Percentiles rank a stretch among this genome's conserved stretches.
Evolutionary conservation across 2,888 invertebrate species (phyloP).

Genomic region (Lathronympha strigana): DNA sequence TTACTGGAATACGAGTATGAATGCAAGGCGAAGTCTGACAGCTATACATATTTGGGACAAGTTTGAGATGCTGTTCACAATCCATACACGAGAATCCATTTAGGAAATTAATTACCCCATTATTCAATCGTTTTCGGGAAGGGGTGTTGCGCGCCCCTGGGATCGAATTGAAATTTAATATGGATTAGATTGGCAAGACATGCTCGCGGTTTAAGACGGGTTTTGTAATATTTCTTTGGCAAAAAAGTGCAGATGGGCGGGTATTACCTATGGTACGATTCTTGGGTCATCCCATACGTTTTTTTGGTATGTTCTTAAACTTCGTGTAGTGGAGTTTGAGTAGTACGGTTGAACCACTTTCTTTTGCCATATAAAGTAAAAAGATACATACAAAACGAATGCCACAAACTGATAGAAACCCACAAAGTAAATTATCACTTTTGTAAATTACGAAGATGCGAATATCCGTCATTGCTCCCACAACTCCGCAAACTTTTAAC

Average conservation of each 20-base stretch:
- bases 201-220: neutral
- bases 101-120: conserved; percentile 2
- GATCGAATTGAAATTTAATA: conserved; percentile 15
- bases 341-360: no score
- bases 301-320: no score
- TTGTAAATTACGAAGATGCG: no score
- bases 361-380: no score
- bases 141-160: neutral
- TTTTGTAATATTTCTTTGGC: neutral
- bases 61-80: neutral
- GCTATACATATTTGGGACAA: neutral
- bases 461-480: neutral
- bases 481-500: neutral
- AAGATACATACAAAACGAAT: no score
- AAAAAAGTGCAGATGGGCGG: no score
- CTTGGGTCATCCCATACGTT: no score
- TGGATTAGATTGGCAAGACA: conserved; percentile 9
- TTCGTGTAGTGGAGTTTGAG: no score
- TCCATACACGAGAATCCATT: neutral
- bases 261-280: no score
- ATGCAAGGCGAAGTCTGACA: neutral
- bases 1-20: no score
- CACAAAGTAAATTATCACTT: no score
- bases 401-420: no score
- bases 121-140: conserved; percentile 6